Conservation (phyloP, 2,888 invertebrate genomes). For the Zaprionus lineosus region DNA sequence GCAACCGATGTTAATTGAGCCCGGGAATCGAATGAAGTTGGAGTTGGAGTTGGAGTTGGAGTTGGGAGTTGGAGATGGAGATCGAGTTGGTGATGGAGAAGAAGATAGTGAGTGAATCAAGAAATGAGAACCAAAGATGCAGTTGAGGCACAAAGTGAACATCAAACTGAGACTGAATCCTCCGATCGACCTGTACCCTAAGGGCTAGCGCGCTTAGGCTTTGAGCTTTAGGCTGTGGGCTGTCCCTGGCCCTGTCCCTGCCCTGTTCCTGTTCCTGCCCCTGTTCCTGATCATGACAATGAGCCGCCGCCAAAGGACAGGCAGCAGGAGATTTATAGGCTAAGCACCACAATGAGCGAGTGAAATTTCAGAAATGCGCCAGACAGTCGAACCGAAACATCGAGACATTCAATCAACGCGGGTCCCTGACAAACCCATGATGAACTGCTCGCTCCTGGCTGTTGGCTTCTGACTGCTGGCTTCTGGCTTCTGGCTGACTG, state of each 20-base stretch:
- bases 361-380: constrained; percentile 69
- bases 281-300: too few species aligned
- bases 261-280: too few species aligned
- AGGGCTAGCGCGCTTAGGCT: too few species aligned
- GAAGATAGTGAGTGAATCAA: too few species aligned
- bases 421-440: constrained; percentile 41
- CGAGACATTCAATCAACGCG: constrained; percentile 70
- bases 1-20: constrained; percentile 57
- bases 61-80: not conserved
- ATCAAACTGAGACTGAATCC: too few species aligned
- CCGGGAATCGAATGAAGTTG: constrained; percentile 3
- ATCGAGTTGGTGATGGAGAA: too few species aligned
- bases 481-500: too few species aligned
- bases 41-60: not conserved
- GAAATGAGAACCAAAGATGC: not conserved
- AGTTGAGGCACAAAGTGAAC: too few species aligned
- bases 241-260: too few species aligned
- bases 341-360: constrained; percentile 48
- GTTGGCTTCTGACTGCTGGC: too few species aligned
- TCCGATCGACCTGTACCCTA: too few species aligned
- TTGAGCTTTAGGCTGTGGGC: too few species aligned
- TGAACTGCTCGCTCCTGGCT: constrained; percentile 60
- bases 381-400: constrained; percentile 34
- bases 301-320: constrained; percentile 37
- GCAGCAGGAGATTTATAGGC: constrained; percentile 57